Evolutionary conservation across 2,113 vertebrate genomes (phyloP), one percentile per base, ranked within the genome.

Genomic region (Laticauda colubrina): DNA sequence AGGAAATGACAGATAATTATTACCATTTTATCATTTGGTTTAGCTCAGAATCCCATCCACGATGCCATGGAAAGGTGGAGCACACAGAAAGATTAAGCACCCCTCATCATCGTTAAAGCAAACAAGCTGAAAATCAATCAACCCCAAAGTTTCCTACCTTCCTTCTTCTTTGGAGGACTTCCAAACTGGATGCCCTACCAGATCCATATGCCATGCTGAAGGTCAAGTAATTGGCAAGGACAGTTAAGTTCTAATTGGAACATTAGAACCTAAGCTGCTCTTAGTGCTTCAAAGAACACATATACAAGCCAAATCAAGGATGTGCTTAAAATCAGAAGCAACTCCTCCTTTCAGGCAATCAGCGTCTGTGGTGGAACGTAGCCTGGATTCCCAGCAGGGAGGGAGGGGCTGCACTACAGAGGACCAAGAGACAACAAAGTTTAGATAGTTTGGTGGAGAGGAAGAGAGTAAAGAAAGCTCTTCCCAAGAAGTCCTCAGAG

Each of bases 21-120:
- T 91, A 92, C 92, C 89, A 15, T 90, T 96, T 92, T 94, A 93
- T 95, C 87, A 69, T 94, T 11, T 86, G 91, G 4, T 89, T 96
- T 92, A 88, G 85, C 93, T 96, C 94, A 45, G 4, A 91, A 21
- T 59, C 51, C 18, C 29, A 69, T n/a, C 61, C 61, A 14, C 4
- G 29, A 18, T 48, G 34, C 2, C 87, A 57, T 87, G 94, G 88
- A 81, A 91, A 48, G 91, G 90, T 11, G 53, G 10, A 20, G 56
- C 93, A 81, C 39, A 89, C 57, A 81, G 59, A 51, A 39, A 51
- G 7, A 59, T 89, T 24, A 87, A n/a, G 45, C 2, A 10, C 21
- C 23, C 90, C 81, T 85, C 24, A 89, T 88, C 90, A 43, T 55
- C 85, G 90, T 85, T 95, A 94, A 23, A 92, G 55, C 95, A 61